A percentile compares a stretch with the other conserved stretches of the same genome.
phyloP scores from a whole-genome alignment of 2,888 invertebrate species.

The Liodrosophila aerea region DNA sequence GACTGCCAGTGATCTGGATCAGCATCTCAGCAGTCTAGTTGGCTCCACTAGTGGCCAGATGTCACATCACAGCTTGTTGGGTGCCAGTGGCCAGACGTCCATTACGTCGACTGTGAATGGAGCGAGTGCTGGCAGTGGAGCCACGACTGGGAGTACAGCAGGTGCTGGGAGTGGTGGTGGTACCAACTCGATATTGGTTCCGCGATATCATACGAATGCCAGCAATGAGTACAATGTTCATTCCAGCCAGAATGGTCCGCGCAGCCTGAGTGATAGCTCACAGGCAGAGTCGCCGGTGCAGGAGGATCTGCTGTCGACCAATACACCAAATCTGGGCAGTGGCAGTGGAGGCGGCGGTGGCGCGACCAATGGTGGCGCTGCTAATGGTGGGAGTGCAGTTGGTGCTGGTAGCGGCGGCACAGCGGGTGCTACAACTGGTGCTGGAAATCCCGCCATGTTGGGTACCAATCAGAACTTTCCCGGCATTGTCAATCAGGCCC shows the following conservation, averaged over 20 bases:
- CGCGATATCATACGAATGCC: constrained; percentile 85
- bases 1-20: constrained; percentile 88
- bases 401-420: constrained; percentile 82
- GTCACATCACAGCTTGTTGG: constrained; percentile 82
- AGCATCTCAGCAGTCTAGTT: constrained; percentile 87
- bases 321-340: constrained; percentile 85
- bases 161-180: constrained; percentile 57
- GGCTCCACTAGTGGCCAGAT: constrained; percentile 84
- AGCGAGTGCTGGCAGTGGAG: constrained; percentile 62
- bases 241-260: constrained; percentile 86
- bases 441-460: constrained; percentile 69
- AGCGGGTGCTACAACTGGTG: constrained; percentile 43
- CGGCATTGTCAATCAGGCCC: constrained; percentile 84
- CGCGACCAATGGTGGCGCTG: not conserved
- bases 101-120: constrained; percentile 81
- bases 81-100: constrained; percentile 82
- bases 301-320: constrained; percentile 88
- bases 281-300: constrained; percentile 92
- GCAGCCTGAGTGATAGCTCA: constrained; percentile 91
- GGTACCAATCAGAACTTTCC: constrained; percentile 82
- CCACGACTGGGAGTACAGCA: constrained; percentile 43
- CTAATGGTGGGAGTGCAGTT: constrained; percentile 51
- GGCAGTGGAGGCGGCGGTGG: constrained; percentile 82
- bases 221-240: constrained; percentile 86
- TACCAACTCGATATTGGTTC: constrained; percentile 84